Percentiles rank a stretch among this genome's conserved stretches.
phyloP scores from a whole-genome alignment of 2,113 vertebrate genomes.

The Caretta caretta region DNA sequence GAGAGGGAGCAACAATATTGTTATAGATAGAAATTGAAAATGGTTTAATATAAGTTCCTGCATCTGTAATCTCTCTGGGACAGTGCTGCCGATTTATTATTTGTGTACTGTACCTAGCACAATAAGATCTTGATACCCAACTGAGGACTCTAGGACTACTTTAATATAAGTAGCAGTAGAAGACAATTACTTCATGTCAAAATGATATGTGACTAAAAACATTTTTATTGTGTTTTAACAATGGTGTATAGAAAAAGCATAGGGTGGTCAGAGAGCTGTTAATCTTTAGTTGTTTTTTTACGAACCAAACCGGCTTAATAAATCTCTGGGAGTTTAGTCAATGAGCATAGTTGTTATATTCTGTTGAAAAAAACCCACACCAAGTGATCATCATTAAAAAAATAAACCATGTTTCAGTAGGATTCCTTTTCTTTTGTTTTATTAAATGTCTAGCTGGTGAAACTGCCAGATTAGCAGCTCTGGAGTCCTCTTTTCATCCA shows the following conservation, averaged over 20 bases:
- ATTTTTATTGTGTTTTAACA: constrained; percentile 69
- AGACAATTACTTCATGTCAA: constrained; percentile 58
- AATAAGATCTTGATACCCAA: constrained; percentile 24
- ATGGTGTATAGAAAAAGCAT: constrained; percentile 32
- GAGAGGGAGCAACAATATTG: neutral
- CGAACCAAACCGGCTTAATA: constrained; percentile 66
- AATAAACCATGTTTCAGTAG: constrained; percentile 37
- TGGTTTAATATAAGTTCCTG: neutral
- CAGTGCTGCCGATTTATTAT: neutral
- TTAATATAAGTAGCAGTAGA: constrained; percentile 11
- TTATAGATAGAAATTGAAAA: neutral
- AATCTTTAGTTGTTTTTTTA: constrained; percentile 61
- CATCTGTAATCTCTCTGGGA: neutral
- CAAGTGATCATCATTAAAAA: constrained; percentile 67
- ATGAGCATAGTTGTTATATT: constrained; percentile 42
- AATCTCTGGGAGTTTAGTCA: constrained; percentile 69
- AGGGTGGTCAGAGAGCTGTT: constrained; percentile 64
- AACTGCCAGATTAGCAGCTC: neutral
- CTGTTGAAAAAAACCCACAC: constrained; percentile 59
- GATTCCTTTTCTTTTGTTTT: constrained; percentile 4
- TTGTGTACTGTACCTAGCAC: neutral
- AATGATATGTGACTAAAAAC: constrained; percentile 62
- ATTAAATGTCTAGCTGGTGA: neutral
- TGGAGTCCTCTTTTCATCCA: neutral
- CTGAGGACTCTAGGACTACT: neutral